A percentile compares a stretch with the other conserved stretches of the same genome.
These are phyloP conservation scores for Cephalopterus ornatus DNA, from an alignment of 2,113 vertebrate species.

Conservation along the genomic window DNA sequence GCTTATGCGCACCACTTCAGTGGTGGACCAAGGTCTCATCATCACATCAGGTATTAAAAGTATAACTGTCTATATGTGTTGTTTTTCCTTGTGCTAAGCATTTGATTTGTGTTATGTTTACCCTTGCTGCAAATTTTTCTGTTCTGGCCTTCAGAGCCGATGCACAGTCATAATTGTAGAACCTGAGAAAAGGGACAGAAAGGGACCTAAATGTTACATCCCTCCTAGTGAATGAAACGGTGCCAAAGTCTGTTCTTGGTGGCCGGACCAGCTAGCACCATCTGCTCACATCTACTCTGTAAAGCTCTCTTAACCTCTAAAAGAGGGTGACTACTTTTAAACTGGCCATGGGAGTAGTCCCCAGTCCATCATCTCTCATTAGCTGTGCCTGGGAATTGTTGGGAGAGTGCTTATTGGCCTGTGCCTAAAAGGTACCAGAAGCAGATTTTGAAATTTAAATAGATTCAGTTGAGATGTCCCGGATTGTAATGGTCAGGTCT, in stretches of 20 bases:
- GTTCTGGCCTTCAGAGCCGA: not conserved
- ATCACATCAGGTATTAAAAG: not conserved
- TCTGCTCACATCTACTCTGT: not conserved
- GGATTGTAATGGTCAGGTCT: not conserved
- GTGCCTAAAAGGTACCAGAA: not conserved
- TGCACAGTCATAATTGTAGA: not conserved
- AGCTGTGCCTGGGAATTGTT: not conserved
- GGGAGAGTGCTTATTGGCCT: not conserved
- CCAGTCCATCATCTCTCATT: not conserved
- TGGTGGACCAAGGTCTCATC: not conserved
- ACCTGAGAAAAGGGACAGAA: not conserved
- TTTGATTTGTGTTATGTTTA: not conserved
- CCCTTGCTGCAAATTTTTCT: not conserved
- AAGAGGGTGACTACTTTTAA: not conserved
- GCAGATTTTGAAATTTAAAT: not conserved
- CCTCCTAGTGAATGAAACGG: accelerated
- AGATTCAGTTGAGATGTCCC: not conserved
- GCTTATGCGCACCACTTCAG: not conserved
- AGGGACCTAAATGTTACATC: not conserved
- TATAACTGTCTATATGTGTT: not conserved
- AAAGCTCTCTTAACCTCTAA: not conserved
- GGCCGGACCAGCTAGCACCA: not conserved
- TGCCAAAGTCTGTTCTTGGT: not conserved
- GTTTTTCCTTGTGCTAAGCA: not conserved
- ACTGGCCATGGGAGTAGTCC: not conserved